Conservation (phyloP, 1,140 invertebrate species). For the Stegodyphus dumicola region DNA sequence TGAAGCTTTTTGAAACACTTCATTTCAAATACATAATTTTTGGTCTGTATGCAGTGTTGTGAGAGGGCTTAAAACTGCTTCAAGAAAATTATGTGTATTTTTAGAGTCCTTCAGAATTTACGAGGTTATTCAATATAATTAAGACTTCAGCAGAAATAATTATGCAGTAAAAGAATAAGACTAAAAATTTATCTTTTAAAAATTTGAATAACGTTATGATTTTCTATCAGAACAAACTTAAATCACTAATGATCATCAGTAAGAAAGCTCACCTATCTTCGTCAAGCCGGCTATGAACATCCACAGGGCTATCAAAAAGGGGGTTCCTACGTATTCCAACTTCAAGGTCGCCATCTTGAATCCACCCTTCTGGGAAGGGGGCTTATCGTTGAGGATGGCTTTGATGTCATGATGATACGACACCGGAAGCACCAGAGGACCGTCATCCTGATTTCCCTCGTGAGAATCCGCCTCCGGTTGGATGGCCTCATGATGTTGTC, state of each 20-base stretch:
- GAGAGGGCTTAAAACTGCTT: too few relatives aligned
- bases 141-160: too few relatives aligned
- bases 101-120: too few relatives aligned
- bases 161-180: too few relatives aligned
- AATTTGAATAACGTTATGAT: too few relatives aligned
- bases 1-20: too few relatives aligned
- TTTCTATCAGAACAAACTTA: too few relatives aligned
- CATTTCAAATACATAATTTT: too few relatives aligned
- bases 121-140: too few relatives aligned
- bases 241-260: neutral
- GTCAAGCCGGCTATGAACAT: conserved; percentile 93
- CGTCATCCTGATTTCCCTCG: conserved; percentile 13
- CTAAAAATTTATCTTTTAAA: too few relatives aligned
- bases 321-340: conserved; percentile 87
- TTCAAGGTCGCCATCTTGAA: conserved; percentile 85
- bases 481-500: conserved; percentile 52
- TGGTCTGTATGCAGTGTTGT: too few relatives aligned
- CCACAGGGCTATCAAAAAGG: conserved; percentile 94
- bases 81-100: too few relatives aligned
- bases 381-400: conserved; percentile 7
- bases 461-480: conserved; percentile 41
- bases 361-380: conserved; percentile 66
- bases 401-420: conserved; percentile 43
- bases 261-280: conserved; percentile 86
- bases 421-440: conserved; percentile 41